Percentiles rank a stretch among this genome's conserved stretches.
These are phyloP conservation scores for Sycobia sp. DNA, from an alignment of 1,140 invertebrate genomes.

Conservation along the genomic window DNA sequence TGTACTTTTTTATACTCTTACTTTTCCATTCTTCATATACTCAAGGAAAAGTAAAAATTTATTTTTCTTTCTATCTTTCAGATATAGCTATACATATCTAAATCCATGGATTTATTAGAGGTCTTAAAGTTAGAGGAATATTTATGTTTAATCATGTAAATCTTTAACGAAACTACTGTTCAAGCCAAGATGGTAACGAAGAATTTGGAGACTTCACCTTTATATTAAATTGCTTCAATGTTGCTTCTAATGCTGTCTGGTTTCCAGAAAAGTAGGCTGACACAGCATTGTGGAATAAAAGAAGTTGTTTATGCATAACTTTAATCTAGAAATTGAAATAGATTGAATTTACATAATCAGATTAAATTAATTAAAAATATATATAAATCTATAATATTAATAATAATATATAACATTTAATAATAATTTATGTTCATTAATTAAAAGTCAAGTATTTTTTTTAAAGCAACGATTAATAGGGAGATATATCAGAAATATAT, in stretches of 20 bases:
- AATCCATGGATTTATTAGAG: constrained; percentile 15
- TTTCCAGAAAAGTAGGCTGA: constrained; percentile 97
- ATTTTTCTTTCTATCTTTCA: not conserved
- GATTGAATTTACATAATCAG: no score
- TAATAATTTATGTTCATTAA: not conserved
- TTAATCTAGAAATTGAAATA: constrained; percentile 76
- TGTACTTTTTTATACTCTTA: not conserved
- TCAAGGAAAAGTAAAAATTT: not conserved
- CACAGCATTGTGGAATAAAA: constrained; percentile 94
- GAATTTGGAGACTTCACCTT: constrained; percentile 79
- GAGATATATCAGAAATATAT: no score
- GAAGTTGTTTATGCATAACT: constrained; percentile 96
- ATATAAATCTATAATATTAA: not conserved
- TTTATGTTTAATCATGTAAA: not conserved
- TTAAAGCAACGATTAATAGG: not conserved
- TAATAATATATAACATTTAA: not conserved
- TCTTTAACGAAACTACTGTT: constrained; percentile 64
- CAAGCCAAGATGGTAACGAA: constrained; percentile 76
- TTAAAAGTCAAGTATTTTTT: not conserved
- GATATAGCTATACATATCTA: constrained; percentile 24
- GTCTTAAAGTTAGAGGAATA: not conserved
- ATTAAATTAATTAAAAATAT: not conserved
- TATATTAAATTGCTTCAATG: constrained; percentile 96
- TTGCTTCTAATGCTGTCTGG: constrained; percentile 88
- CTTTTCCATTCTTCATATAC: not conserved